Conservation (phyloP, 2,113 vertebrate species). For the Lampris incognitus region DNA sequence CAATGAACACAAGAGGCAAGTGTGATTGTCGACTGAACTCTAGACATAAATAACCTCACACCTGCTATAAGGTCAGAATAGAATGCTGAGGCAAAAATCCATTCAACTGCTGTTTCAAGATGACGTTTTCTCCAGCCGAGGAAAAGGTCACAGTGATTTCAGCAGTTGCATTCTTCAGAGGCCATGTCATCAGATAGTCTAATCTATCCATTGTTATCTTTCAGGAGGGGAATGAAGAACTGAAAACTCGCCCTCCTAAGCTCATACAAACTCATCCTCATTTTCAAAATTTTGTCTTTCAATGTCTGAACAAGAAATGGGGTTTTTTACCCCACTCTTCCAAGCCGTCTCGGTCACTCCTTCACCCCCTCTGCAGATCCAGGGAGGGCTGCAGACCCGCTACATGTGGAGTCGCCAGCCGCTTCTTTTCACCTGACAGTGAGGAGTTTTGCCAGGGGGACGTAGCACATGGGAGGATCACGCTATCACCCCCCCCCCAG, state of each 20-base stretch:
- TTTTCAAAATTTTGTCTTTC: neutral
- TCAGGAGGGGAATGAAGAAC: constrained; percentile 2
- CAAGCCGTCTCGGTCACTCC: too few relatives aligned
- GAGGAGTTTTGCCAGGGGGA: too few relatives aligned
- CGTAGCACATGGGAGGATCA: too few relatives aligned
- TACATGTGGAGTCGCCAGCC: too few relatives aligned
- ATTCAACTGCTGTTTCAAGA: constrained; percentile 53
- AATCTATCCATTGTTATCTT: constrained; percentile 38
- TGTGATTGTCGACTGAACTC: constrained; percentile 66
- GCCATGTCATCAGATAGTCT: constrained; percentile 56
- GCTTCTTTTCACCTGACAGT: too few relatives aligned
- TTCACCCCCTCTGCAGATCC: too few relatives aligned
- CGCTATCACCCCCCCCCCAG: too few relatives aligned
- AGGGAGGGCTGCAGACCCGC: too few relatives aligned
- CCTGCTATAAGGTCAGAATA: constrained; percentile 58
- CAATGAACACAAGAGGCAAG: constrained; percentile 66
- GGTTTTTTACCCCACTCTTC: neutral
- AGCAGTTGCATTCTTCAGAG: constrained; percentile 48
- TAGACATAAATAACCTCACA: constrained; percentile 58
- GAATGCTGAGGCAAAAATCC: constrained; percentile 47
- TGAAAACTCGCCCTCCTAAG: neutral
- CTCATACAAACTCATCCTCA: constrained; percentile 10
- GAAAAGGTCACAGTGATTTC: constrained; percentile 67
- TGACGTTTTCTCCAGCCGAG: constrained; percentile 32
- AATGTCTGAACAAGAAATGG: neutral